A percentile compares a stretch with the other conserved stretches of the same genome.
phyloP scores from a whole-genome alignment of 2,797 vertebrate genomes.

The Danio albolineatus region DNA sequence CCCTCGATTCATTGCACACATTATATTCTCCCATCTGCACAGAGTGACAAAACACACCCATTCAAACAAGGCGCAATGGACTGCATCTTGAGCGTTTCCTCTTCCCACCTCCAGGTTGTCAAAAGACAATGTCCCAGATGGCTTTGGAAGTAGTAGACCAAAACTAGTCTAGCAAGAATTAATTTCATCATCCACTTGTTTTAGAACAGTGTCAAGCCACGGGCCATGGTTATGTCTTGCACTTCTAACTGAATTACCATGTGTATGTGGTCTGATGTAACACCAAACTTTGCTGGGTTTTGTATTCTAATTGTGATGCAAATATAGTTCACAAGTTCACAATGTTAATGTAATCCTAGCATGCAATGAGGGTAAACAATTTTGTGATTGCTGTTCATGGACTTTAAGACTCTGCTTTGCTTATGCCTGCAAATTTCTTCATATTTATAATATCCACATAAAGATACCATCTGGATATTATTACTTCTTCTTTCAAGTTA shows the following conservation, averaged over 20 bases:
- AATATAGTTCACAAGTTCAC: conserved; percentile 4
- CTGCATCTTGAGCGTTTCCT: conserved; percentile 17
- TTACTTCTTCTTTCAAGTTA: not conserved
- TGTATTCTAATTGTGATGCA: not conserved
- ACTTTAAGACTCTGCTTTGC: not conserved
- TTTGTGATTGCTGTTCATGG: not conserved
- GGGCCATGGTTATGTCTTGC: not conserved
- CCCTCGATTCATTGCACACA: conserved; percentile 5
- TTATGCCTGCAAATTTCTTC: not conserved
- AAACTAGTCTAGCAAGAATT: conserved; percentile 16
- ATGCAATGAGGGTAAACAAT: not conserved
- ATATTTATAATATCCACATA: conserved; percentile 2
- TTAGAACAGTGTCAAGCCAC: conserved; percentile 2
- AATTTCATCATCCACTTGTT: conserved; percentile 35
- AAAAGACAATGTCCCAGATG: conserved; percentile 21
- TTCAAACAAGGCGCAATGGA: conserved; percentile 20
- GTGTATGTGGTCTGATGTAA: not conserved
- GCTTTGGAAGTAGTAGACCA: conserved; percentile 19
- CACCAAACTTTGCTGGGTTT: conserved; percentile 2
- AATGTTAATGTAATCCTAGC: not conserved
- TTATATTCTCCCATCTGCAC: conserved; percentile 9
- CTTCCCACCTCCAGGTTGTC: conserved; percentile 1
- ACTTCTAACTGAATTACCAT: not conserved
- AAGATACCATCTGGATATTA: not conserved
- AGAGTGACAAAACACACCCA: not conserved